Base-by-base conservation (phyloP, 2,888 invertebrate species). In the Drosophila conformis region DNA sequence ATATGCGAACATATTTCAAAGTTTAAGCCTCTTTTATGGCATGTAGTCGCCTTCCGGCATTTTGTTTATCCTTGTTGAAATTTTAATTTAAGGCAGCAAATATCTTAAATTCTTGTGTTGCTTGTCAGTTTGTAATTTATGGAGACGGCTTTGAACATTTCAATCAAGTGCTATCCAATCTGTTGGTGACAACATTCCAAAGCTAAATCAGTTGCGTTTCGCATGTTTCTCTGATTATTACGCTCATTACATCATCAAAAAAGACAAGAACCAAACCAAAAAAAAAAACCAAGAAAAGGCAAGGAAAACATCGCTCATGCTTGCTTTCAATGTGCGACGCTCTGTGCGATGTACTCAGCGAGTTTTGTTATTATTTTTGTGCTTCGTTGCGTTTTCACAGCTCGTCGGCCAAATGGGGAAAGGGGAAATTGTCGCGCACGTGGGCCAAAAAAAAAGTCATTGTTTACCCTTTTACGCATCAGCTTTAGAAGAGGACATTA, bases 321-420 rank as follows among this genome's bases (percentile, higher is more conserved):
- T 59, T 64, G 73, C 77, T 73, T 78, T 72, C 71, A 65, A 58
- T 67, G 56, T 49, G 42, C 63, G 56, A 62, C 38, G 61, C 60
- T 57, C 49, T 31, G 56, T n/a, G 51, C 13, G 63, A 27, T 25
- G 15, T 46, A 15, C 46, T 46, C 46, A 15, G 25, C 27, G 69
- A 36, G 73, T 76, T 89, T 85, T 85, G 85, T 84, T 85, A 85
- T 89, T 89, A 84, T 84, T 85, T 87, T 85, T 85, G 87, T 82
- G 85, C 85, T 84, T 89, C 74, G 87, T 63, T 85, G 85, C 69
- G 63, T 84, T 84, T 83, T 83, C 78, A 83, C 85, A 84, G 89
- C 82, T 81, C 79, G 79, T 56, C 76, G 69, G 71, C 73, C 52
- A 61, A 73, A 74, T 48, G 63, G 57, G 60, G 62, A 33, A 31